Conservation (phyloP, 2,797 vertebrate species). For the Pterois miles region DNA sequence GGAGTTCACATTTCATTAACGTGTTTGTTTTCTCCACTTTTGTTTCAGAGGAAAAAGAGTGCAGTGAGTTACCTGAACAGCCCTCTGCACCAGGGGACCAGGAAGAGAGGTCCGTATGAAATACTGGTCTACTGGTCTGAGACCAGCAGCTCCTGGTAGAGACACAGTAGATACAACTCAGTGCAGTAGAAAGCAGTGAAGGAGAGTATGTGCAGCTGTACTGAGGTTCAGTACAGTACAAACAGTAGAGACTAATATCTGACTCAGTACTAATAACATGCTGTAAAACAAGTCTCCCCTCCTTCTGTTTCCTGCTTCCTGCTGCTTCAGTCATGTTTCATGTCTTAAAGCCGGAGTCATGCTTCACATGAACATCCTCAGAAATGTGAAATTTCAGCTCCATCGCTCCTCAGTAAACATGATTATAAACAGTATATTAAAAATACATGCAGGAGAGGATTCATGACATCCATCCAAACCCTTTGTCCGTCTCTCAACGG, state of each 20-base stretch:
- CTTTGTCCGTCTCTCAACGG: not conserved
- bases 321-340: conserved; percentile 37
- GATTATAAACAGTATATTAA: not conserved
- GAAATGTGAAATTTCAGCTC: not conserved
- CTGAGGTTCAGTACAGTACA: not conserved
- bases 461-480: not conserved
- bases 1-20: not conserved
- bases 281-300: conserved; percentile 24
- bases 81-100: conserved; percentile 96
- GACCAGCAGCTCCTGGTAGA: not conserved
- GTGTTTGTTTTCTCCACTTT: not conserved
- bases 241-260: not conserved
- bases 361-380: not conserved
- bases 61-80: conserved; percentile 99
- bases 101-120: conserved; percentile 94
- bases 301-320: conserved; percentile 36
- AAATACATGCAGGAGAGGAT: not conserved
- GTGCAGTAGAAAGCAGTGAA: not conserved
- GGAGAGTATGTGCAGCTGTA: not conserved
- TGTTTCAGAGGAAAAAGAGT: conserved; percentile 95
- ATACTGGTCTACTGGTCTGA: not conserved
- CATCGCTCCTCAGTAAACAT: too few relatives aligned
- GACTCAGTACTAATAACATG: conserved; percentile 31
- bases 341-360: conserved; percentile 8
- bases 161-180: not conserved